Conservation (phyloP, 2,888 invertebrate genomes). For the Eupithecia subumbrata region DNA sequence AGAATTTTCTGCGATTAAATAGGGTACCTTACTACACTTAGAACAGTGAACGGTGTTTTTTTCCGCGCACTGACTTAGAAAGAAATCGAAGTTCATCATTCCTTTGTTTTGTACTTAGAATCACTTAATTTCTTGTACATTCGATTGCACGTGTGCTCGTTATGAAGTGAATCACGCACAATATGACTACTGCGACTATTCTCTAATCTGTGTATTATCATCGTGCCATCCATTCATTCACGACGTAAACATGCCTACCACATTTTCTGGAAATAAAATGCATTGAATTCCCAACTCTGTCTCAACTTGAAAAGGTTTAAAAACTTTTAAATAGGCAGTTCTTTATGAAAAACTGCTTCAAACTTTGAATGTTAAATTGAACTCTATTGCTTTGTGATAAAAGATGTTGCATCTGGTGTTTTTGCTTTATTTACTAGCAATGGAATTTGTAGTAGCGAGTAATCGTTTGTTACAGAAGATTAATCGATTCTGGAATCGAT, state of each 20-base stretch:
- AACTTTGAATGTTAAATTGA: conserved; percentile 10
- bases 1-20: background rate
- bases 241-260: conserved; percentile 24
- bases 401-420: background rate
- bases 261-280: conserved; percentile 10
- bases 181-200: conserved; percentile 10
- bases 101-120: conserved; percentile 16
- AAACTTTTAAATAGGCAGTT: background rate
- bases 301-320: background rate
- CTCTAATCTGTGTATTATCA: conserved; percentile 13
- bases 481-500: conserved; percentile 44
- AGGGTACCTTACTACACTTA: background rate
- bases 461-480: conserved; percentile 41
- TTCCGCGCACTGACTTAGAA: background rate
- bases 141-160: conserved; percentile 1
- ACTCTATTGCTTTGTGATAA: conserved; percentile 13
- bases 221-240: conserved; percentile 30
- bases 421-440: conserved; percentile 22
- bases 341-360: background rate
- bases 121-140: background rate
- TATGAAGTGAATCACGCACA: conserved; percentile 3
- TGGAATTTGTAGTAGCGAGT: conserved; percentile 27
- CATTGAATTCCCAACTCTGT: conserved; percentile 12
- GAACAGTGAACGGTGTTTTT: background rate
- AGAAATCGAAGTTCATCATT: background rate